Base-by-base conservation (phyloP, 2,113 vertebrate species). In the Nerophis ophidion region DNA sequence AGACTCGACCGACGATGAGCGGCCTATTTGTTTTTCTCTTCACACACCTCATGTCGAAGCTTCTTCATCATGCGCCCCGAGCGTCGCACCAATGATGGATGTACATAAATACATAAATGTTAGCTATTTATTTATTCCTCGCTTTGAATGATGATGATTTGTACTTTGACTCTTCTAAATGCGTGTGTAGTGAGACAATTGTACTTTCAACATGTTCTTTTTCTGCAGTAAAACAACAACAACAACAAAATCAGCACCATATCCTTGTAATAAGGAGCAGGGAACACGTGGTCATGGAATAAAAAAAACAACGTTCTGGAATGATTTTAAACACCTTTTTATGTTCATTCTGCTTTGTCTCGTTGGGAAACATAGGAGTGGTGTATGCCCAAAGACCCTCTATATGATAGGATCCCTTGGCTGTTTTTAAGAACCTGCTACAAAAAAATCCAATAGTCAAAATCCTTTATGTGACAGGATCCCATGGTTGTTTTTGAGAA, bases 101-200 rank as follows among this genome's bases (percentile, higher is more conserved):
- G 86, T 88, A 89, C 56, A 89, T 87, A 84, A 72, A 74, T 59
- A 6, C 34, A 12, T 48, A 56, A 83, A 85, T 81, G 81, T 87
- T 81, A 86, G 72, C 77, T 90, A 89, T 88, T 88, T 89, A 88
- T 80, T 80, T 77, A 87, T 82, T 85, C 79, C 78, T 74, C 50
- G 74, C 80, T 87, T 84, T 87, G 86, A 86, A 82, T 84, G 82
- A 44, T 11, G 10, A 44, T 72, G 71, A 70, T 81, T 78, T 77
- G 47, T 34, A 33, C 36, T 35, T 67, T 80, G 70, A 66, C 58
- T 69, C 66, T 75, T 61, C 70, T 81, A 6, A 42, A 26, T 80
- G 81, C 83, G 84, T 70, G 86, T 88, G 85, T 88, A 88, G 90
- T 85, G 78, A 85, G 79, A 87, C 81, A 87, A 85, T 74, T 87